Evolutionary conservation across 2,888 invertebrate genomes (phyloP).

Genomic region (Nomada ruficornis): DNA sequence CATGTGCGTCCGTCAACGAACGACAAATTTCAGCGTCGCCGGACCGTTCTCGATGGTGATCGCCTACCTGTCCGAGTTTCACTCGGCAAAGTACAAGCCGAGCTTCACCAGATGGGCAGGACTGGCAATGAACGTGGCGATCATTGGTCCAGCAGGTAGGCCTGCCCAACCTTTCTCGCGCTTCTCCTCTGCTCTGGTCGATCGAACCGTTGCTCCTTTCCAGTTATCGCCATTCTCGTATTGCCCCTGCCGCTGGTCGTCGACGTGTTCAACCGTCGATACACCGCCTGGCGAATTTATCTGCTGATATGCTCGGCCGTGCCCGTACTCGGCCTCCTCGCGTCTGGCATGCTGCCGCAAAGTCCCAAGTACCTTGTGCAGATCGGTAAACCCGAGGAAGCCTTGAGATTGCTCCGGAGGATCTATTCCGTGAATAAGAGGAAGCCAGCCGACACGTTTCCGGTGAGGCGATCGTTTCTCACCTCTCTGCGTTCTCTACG

Average conservation of each 20-base stretch:
- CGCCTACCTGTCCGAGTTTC: slow-evolving; percentile 91
- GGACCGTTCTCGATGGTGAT: slow-evolving; percentile 91
- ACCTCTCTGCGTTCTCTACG: not conserved
- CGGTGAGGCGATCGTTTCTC: slow-evolving; percentile 85
- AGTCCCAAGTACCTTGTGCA: slow-evolving; percentile 92
- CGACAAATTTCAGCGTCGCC: slow-evolving; percentile 85
- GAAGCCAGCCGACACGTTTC: slow-evolving; percentile 87
- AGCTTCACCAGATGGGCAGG: slow-evolving; percentile 88
- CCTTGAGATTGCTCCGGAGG: slow-evolving; percentile 87
- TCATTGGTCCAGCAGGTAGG: slow-evolving; percentile 87
- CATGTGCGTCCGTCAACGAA: not conserved
- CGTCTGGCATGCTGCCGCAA: slow-evolving; percentile 88
- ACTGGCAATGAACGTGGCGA: slow-evolving; percentile 88
- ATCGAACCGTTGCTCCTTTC: slow-evolving; percentile 31
- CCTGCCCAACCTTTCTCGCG: not conserved
- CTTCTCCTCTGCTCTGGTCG: not conserved
- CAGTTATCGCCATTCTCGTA: slow-evolving; percentile 84
- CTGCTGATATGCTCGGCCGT: slow-evolving; percentile 86
- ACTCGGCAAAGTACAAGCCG: slow-evolving; percentile 88
- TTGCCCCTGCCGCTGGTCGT: slow-evolving; percentile 78
- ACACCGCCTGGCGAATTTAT: slow-evolving; percentile 85
- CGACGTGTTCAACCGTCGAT: slow-evolving; percentile 73
- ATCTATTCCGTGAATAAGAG: slow-evolving; percentile 90
- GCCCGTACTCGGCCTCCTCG: slow-evolving; percentile 88
- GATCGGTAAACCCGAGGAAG: slow-evolving; percentile 88